These are phyloP conservation scores for Ceratosolen solmsi DNA, from an alignment of 1,140 invertebrate species.

Conservation along the genomic window DNA sequence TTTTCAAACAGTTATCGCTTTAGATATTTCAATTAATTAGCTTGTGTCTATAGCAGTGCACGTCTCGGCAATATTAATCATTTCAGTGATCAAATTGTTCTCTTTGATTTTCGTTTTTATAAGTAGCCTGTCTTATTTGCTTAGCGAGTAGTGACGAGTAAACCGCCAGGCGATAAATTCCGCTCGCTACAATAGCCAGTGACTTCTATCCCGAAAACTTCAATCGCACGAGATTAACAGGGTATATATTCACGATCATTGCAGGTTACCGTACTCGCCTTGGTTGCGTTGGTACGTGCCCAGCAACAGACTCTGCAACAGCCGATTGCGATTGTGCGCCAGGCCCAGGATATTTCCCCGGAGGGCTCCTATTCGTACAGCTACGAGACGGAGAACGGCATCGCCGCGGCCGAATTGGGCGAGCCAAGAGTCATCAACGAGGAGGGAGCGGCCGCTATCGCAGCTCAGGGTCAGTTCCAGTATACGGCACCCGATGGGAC, in stretches of 20 bases:
- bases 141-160: not conserved
- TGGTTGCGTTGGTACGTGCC: conserved; percentile 52
- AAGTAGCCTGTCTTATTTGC: not conserved
- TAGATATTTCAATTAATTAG: conserved; percentile 20
- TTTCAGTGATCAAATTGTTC: not conserved
- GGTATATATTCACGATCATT: not conserved
- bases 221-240: not conserved
- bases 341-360: conserved; percentile 62
- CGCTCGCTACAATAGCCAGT: conserved; percentile 14
- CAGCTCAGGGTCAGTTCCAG: conserved; percentile 72
- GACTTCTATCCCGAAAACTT: no score
- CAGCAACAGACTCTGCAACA: conserved; percentile 51
- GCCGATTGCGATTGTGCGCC: conserved; percentile 65
- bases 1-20: not conserved
- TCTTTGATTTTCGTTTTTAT: not conserved
- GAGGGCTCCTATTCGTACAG: conserved; percentile 69
- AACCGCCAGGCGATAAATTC: not conserved
- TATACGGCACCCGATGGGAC: conserved; percentile 77
- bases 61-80: not conserved
- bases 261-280: conserved; percentile 61
- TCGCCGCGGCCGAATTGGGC: conserved; percentile 75
- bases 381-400: conserved; percentile 80
- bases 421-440: conserved; percentile 71
- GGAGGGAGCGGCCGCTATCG: conserved; percentile 69
- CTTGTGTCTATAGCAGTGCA: not conserved